phyloP scores from a whole-genome alignment of 2,888 invertebrate species.

The Rhingia rostrata region DNA sequence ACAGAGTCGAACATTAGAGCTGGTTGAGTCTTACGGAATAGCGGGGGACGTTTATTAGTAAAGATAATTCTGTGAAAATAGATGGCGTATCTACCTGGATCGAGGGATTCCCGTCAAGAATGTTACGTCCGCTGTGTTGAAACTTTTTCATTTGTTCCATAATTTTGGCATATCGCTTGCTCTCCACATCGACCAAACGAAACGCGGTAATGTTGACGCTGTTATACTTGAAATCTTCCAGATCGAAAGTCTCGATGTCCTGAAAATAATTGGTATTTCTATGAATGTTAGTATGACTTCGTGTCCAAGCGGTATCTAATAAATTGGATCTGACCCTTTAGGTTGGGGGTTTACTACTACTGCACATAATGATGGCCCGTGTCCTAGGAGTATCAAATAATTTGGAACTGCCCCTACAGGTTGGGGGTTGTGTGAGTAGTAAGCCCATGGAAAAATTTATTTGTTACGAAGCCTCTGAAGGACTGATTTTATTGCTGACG shows the following conservation, averaged over 20 bases:
- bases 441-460: too few species aligned
- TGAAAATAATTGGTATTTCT: slow-evolving; percentile 79
- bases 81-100: slow-evolving; percentile 85
- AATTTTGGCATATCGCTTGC: slow-evolving; percentile 89
- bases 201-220: slow-evolving; percentile 97
- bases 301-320: too few species aligned
- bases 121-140: slow-evolving; percentile 92
- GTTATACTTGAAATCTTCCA: slow-evolving; percentile 96
- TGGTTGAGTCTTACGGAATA: slow-evolving; percentile 88
- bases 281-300: too few species aligned
- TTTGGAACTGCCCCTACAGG: too few species aligned
- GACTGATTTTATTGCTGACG: too few species aligned
- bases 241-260: slow-evolving; percentile 94
- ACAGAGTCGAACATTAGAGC: slow-evolving; percentile 94
- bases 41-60: background rate
- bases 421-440: too few species aligned
- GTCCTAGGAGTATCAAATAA: too few species aligned
- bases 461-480: too few species aligned
- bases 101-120: slow-evolving; percentile 87
- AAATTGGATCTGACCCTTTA: too few species aligned
- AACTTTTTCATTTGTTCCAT: slow-evolving; percentile 94
- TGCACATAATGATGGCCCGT: too few species aligned
- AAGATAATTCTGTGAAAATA: background rate
- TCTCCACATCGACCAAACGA: slow-evolving; percentile 92
- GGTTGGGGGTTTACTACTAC: too few species aligned